Conservation (phyloP, 2,113 vertebrate species). For the Tychaedon coryphoeus region DNA sequence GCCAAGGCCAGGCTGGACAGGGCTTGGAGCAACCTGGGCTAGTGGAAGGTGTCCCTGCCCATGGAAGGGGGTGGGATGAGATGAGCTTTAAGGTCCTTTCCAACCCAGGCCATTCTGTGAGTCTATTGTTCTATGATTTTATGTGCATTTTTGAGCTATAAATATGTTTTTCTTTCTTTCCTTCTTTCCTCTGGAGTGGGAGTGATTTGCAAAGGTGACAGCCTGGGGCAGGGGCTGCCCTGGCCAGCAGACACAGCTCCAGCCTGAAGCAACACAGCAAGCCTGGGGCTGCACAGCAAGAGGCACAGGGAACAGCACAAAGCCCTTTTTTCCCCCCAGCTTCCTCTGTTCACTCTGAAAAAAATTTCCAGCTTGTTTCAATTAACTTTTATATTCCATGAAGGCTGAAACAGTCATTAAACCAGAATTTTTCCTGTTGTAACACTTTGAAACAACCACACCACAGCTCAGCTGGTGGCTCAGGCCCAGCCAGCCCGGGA, state of each 20-base stretch:
- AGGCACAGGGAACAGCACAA: background rate
- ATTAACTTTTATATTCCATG: conserved; percentile 5
- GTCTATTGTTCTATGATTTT: background rate
- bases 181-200: background rate
- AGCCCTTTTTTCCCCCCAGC: background rate
- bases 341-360: background rate
- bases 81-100: background rate
- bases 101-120: background rate
- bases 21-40: background rate
- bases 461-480: background rate
- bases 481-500: rapidly evolving
- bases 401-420: background rate
- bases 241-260: background rate
- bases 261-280: background rate
- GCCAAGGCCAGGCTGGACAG: background rate
- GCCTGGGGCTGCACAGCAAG: background rate
- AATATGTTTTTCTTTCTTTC: background rate
- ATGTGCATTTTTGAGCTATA: background rate
- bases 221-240: background rate
- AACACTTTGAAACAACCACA: background rate
- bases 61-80: background rate
- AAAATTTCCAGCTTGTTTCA: conserved; percentile 14
- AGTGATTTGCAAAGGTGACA: background rate
- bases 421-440: background rate
- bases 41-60: background rate